Conservation (phyloP, 2,888 invertebrate species). For the Adelphocoris suturalis region DNA sequence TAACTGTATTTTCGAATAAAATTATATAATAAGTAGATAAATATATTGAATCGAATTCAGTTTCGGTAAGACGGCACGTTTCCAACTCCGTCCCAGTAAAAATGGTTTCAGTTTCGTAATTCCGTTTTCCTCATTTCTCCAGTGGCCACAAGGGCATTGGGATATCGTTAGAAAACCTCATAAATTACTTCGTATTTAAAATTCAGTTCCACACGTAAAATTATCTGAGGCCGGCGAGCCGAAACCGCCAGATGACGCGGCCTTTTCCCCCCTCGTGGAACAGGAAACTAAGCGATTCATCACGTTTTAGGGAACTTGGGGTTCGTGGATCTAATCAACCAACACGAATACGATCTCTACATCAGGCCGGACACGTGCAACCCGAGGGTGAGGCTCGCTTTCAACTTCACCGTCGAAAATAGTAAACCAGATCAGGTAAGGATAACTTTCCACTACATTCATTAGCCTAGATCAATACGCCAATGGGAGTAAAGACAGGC, state of each 20-base stretch:
- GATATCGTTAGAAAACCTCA: neutral
- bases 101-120: neutral
- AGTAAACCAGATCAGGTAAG: slow-evolving; percentile 92
- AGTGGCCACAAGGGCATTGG: neutral
- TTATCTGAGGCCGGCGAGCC: neutral
- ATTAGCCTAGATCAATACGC: slow-evolving; percentile 24
- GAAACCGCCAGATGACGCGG: neutral
- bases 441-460: slow-evolving; percentile 16
- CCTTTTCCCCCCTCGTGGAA: neutral
- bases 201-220: slow-evolving; percentile 3
- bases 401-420: slow-evolving; percentile 98
- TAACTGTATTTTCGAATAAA: no score
- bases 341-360: slow-evolving; percentile 97
- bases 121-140: neutral
- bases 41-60: no score
- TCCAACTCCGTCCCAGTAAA: no score
- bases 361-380: slow-evolving; percentile 97
- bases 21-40: no score
- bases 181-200: neutral
- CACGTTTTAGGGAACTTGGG: slow-evolving; percentile 87
- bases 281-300: slow-evolving; percentile 63
- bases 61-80: no score
- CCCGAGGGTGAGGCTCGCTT: slow-evolving; percentile 96
- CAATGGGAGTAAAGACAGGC: neutral
- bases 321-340: slow-evolving; percentile 94